Evolutionary conservation across 2,888 invertebrate genomes (phyloP).

Genomic region (Drosophila bunnanda): DNA sequence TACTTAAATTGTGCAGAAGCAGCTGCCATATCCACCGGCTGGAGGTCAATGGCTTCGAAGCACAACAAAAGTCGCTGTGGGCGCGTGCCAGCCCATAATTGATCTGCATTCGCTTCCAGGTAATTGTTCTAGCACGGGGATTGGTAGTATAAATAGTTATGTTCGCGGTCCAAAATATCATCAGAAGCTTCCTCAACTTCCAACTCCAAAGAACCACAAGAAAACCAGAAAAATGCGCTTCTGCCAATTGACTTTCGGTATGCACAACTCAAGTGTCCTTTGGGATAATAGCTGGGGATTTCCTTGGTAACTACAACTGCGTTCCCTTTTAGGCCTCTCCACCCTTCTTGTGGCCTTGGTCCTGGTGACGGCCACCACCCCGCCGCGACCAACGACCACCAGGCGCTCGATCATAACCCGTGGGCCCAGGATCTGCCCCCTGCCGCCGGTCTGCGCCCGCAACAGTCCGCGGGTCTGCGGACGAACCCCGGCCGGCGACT

Average conservation of each 20-base stretch:
- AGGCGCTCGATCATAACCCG: background rate
- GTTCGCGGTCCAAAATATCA: background rate
- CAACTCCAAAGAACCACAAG: background rate
- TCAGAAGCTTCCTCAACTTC: constrained; percentile 9
- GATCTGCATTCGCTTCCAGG: constrained; percentile 16
- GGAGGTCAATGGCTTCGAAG: constrained; percentile 7
- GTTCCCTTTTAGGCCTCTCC: background rate
- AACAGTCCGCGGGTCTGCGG: constrained; percentile 62
- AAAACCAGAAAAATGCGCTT: constrained; percentile 4
- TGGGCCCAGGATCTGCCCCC: constrained; percentile 34
- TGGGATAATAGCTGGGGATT: no score
- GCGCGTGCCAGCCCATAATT: constrained; percentile 18
- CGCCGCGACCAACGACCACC: constrained; percentile 4
- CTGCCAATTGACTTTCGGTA: constrained; percentile 25
- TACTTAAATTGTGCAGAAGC: background rate
- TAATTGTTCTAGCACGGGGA: background rate
- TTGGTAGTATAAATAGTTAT: constrained; percentile 25
- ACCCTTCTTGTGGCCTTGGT: constrained; percentile 6
- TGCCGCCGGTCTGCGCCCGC: constrained; percentile 45
- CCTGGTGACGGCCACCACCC: constrained; percentile 4
- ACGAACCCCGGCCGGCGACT: constrained; percentile 50
- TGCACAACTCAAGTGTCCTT: background rate
- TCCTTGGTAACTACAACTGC: background rate
- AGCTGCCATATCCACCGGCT: background rate
- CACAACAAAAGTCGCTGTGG: constrained; percentile 4